A percentile compares a stretch with the other conserved stretches of the same genome.
Conservation (phyloP, 1,140 invertebrate species). For the Heliconius nattereri region DNA sequence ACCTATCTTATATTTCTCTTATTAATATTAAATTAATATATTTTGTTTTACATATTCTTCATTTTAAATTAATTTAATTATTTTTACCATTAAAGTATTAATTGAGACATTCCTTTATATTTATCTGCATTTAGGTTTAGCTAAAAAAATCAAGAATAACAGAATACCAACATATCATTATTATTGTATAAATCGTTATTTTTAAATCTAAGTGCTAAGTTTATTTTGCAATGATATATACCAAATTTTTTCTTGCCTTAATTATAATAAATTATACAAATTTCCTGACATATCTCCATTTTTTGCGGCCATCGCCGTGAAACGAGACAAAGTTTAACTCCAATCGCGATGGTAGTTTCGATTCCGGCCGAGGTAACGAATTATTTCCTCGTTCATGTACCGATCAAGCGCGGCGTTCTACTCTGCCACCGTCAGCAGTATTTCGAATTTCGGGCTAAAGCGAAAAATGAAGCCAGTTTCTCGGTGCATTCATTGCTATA, state of each 20-base stretch:
- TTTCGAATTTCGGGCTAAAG: no score
- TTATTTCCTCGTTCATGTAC: no score
- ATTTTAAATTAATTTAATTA: background rate
- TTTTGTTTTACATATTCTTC: background rate
- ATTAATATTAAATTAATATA: background rate
- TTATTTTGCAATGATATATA: conserved; percentile 18
- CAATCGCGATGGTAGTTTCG: no score
- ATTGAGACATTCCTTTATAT: conserved; percentile 18
- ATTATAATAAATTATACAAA: background rate
- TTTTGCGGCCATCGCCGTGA: no score
- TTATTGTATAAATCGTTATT: conserved; percentile 27
- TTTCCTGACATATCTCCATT: background rate
- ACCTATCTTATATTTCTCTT: background rate
- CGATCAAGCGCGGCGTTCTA: no score
- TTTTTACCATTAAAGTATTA: conserved; percentile 21
- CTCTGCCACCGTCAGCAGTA: no score
- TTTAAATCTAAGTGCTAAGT: conserved; percentile 10
- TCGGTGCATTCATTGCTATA: no score
- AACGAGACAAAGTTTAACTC: no score
- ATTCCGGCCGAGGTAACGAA: no score
- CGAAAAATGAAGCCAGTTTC: no score
- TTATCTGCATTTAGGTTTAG: conserved; percentile 30
- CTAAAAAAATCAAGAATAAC: conserved; percentile 61
- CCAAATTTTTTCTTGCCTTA: conserved; percentile 23
- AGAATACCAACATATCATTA: conserved; percentile 68